Evolutionary conservation across 2,888 invertebrate genomes (phyloP).

Genomic region (Synanthedon formicaeformis): DNA sequence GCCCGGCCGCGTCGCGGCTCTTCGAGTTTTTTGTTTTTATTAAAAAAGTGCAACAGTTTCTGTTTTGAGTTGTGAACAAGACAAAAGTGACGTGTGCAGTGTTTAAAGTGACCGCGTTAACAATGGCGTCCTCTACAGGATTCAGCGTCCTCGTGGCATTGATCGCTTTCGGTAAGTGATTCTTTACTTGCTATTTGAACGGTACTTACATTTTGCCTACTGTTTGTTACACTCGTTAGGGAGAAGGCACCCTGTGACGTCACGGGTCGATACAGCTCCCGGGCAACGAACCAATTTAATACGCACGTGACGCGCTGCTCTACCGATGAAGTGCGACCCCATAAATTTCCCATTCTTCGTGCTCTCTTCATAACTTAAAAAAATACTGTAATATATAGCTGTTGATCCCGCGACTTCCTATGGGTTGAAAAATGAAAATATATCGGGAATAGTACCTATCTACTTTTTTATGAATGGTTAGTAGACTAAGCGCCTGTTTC

Average conservation of each 20-base stretch:
- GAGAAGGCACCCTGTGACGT: constrained; percentile 19
- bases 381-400: too few species aligned
- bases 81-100: constrained; percentile 52
- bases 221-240: background rate
- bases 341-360: background rate
- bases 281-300: constrained; percentile 34
- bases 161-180: constrained; percentile 50
- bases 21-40: constrained; percentile 23
- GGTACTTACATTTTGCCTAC: too few species aligned
- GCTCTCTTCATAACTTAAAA: too few species aligned
- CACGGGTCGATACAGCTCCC: constrained; percentile 39
- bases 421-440: too few species aligned
- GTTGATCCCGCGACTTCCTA: too few species aligned
- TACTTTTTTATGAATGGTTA: too few species aligned
- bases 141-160: constrained; percentile 55
- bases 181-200: too few species aligned
- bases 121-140: constrained; percentile 41
- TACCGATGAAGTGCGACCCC: background rate
- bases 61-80: constrained; percentile 32
- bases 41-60: constrained; percentile 17
- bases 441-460: too few species aligned
- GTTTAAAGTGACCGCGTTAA: constrained; percentile 37
- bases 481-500: too few species aligned
- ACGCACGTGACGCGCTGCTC: constrained; percentile 14
- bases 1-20: constrained; percentile 61